Conservation (phyloP, 2,113 vertebrate genomes). For the Podiceps cristatus region DNA sequence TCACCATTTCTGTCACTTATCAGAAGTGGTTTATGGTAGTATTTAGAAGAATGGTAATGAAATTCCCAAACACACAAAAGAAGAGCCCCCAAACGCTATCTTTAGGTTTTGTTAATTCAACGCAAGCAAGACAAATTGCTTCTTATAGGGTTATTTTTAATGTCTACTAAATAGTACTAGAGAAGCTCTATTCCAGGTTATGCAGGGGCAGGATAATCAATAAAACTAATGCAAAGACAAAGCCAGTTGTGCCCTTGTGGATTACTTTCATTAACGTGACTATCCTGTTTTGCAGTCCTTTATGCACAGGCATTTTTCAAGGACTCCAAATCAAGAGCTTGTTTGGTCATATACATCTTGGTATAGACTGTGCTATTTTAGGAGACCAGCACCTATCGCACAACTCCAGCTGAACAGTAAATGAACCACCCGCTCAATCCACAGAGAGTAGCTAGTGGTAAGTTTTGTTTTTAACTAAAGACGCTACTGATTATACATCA, state of each 20-base stretch:
- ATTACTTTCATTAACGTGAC: background rate
- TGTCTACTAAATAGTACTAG: background rate
- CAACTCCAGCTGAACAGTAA: conserved; percentile 1
- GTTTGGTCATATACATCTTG: background rate
- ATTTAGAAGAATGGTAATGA: background rate
- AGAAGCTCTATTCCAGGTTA: background rate
- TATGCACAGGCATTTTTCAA: background rate
- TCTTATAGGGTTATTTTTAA: background rate
- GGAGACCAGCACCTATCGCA: background rate
- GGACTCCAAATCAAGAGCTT: background rate
- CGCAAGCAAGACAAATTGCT: background rate
- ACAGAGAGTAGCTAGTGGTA: conserved; percentile 35
- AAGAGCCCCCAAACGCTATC: background rate
- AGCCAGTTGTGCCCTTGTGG: fast-evolving
- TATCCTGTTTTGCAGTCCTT: background rate
- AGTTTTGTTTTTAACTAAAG: conserved; percentile 57
- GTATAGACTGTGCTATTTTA: background rate
- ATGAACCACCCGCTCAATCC: background rate
- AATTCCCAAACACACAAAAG: background rate
- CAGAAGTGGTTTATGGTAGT: background rate
- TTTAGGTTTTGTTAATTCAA: background rate
- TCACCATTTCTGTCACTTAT: background rate
- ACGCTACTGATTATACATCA: conserved; percentile 56
- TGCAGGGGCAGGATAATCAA: background rate
- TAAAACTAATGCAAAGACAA: background rate